Conservation (phyloP, 2,888 invertebrate species). For the Acanthoscelides obtectus region DNA sequence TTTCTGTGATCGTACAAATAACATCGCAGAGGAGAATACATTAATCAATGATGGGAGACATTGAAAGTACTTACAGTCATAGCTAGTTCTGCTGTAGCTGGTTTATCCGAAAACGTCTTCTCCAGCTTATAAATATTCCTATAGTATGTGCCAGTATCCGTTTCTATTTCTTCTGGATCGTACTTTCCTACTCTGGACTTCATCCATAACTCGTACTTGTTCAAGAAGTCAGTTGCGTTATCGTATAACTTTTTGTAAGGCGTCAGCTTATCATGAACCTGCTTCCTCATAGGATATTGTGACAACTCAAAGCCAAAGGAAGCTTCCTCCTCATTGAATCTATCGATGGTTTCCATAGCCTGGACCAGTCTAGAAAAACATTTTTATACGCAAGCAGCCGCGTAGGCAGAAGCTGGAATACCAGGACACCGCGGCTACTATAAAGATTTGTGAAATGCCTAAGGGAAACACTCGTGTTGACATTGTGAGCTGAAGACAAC, state of each 20-base stretch:
- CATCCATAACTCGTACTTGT: slow-evolving; percentile 83
- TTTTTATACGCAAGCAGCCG: too few relatives aligned
- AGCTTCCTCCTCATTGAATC: slow-evolving; percentile 87
- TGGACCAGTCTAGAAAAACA: slow-evolving; percentile 52
- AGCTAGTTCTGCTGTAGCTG: slow-evolving; percentile 70
- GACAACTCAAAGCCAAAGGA: slow-evolving; percentile 78
- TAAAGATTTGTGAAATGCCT: too few relatives aligned
- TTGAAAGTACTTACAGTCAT: slow-evolving; percentile 47
- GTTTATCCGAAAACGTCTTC: slow-evolving; percentile 74
- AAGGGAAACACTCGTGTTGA: too few relatives aligned
- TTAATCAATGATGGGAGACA: too few relatives aligned
- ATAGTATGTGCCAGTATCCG: slow-evolving; percentile 64
- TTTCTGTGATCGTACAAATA: too few relatives aligned
- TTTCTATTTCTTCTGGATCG: slow-evolving; percentile 86
- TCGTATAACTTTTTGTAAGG: slow-evolving; percentile 88
- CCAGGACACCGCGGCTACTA: too few relatives aligned
- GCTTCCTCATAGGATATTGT: slow-evolving; percentile 80
- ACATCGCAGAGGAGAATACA: too few relatives aligned
- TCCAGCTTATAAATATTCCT: slow-evolving; percentile 83
- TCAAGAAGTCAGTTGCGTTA: slow-evolving; percentile 79
- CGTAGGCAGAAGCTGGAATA: too few relatives aligned
- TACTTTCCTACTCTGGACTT: slow-evolving; percentile 73
- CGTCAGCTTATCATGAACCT: slow-evolving; percentile 70
- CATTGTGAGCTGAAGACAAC: too few relatives aligned
- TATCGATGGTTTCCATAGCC: slow-evolving; percentile 77